Evolutionary conservation across 1,140 invertebrate genomes (phyloP).

Genomic region (Drosophila ficusphila): DNA sequence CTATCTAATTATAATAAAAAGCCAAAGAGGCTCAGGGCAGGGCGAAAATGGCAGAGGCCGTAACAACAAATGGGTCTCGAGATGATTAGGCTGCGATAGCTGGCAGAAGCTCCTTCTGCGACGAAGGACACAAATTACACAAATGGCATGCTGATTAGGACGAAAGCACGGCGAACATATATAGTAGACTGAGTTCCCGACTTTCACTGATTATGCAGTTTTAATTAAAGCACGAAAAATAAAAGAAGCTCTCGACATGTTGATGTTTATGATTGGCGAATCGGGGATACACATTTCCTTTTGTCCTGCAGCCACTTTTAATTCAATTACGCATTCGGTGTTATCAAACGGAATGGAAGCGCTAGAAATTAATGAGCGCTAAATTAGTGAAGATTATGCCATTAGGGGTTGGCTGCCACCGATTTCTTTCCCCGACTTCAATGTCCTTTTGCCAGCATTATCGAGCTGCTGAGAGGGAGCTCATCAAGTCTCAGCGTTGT

Average conservation of each 20-base stretch:
- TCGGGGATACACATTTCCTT: neutral
- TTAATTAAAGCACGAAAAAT: constrained; percentile 61
- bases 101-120: constrained; percentile 16
- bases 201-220: constrained; percentile 57
- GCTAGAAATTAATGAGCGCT: constrained; percentile 82
- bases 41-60: constrained; percentile 16
- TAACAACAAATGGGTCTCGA: constrained; percentile 55
- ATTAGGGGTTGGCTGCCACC: constrained; percentile 59
- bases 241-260: constrained; percentile 37
- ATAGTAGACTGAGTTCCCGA: neutral
- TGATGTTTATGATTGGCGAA: constrained; percentile 54
- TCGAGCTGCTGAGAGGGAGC: constrained; percentile 27
- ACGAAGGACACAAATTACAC: constrained; percentile 54
- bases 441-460: constrained; percentile 44
- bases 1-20: constrained; percentile 71
- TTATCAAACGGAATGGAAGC: constrained; percentile 52
- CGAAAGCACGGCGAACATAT: constrained; percentile 40
- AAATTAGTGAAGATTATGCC: constrained; percentile 83
- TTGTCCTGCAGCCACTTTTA: constrained; percentile 66
- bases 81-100: constrained; percentile 51
- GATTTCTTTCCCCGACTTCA: neutral
- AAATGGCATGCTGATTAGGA: constrained; percentile 74
- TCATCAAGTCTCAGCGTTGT: constrained; percentile 71
- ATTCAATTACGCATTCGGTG: constrained; percentile 77
- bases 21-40: constrained; percentile 18